Conservation (phyloP, 2,113 vertebrate genomes). For the Delphinapterus leucas region DNA sequence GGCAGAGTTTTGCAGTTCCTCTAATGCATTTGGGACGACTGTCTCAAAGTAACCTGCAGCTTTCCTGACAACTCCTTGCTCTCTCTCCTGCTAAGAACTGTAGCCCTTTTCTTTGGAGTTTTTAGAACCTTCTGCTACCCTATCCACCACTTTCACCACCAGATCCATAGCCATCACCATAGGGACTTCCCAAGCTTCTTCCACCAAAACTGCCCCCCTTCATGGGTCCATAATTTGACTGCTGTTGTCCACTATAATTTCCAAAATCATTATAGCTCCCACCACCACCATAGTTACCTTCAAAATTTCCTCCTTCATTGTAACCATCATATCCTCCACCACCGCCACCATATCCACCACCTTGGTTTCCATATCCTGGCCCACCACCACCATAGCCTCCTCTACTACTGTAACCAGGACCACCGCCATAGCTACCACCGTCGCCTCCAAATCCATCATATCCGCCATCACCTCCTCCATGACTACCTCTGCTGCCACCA, state of each 20-base stretch:
- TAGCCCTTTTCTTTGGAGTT: slow-evolving; percentile 81
- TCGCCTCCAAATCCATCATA: slow-evolving; percentile 90
- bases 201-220: not conserved
- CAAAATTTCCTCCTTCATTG: slow-evolving; percentile 92
- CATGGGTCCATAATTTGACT: not conserved
- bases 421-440: slow-evolving; percentile 86
- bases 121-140: not conserved
- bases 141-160: not conserved
- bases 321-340: slow-evolving; percentile 93
- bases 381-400: slow-evolving; percentile 89
- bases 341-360: slow-evolving; percentile 90
- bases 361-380: slow-evolving; percentile 92
- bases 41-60: slow-evolving; percentile 99
- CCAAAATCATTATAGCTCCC: not conserved
- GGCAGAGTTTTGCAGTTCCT: slow-evolving; percentile 93
- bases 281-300: slow-evolving; percentile 27
- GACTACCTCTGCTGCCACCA: slow-evolving; percentile 91
- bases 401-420: slow-evolving; percentile 92
- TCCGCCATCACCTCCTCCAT: slow-evolving; percentile 87
- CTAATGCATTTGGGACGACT: slow-evolving; percentile 96
- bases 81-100: slow-evolving; percentile 99
- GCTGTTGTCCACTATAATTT: not conserved
- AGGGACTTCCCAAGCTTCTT: not conserved
- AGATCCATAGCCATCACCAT: not conserved
- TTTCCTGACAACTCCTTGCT: slow-evolving; percentile 99